Conservation (phyloP, 2,797 vertebrate species). For the Chrosomus eos region DNA sequence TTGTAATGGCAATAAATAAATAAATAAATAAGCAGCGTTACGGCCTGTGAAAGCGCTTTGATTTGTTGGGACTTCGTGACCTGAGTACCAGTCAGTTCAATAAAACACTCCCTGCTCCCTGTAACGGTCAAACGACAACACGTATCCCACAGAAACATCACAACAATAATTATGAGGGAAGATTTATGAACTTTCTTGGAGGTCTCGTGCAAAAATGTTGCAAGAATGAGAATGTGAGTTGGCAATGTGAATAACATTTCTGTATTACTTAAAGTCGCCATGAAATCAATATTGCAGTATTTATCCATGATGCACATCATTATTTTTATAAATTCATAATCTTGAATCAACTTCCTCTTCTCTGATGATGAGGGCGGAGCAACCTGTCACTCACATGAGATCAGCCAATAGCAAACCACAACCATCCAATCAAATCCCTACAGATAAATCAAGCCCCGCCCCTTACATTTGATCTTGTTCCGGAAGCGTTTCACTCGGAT, state of each 20-base stretch:
- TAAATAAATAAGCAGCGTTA: not conserved
- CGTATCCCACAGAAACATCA: not conserved
- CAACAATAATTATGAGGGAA: not conserved
- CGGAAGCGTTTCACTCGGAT: not conserved
- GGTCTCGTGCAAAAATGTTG: not conserved
- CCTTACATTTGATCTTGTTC: no score
- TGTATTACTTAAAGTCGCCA: not conserved
- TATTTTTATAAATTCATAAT: not conserved
- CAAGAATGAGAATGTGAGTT: not conserved
- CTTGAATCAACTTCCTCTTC: not conserved
- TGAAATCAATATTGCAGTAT: not conserved
- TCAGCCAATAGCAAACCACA: not conserved
- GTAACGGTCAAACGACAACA: not conserved
- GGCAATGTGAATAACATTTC: not conserved
- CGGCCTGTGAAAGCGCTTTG: not conserved
- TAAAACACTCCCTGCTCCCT: not conserved
- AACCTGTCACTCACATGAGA: not conserved
- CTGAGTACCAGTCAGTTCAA: slow-evolving; percentile 2
- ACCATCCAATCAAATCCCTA: not conserved
- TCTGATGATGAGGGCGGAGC: not conserved
- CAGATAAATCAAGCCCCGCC: no score
- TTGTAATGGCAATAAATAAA: no score
- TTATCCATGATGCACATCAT: not conserved
- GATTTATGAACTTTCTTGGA: slow-evolving; percentile 1
- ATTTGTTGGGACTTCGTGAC: slow-evolving; percentile 36